A percentile compares a stretch with the other conserved stretches of the same genome.
Evolutionary conservation across 2,113 vertebrate genomes (phyloP).

Genomic region (Callipepla squamata): DNA sequence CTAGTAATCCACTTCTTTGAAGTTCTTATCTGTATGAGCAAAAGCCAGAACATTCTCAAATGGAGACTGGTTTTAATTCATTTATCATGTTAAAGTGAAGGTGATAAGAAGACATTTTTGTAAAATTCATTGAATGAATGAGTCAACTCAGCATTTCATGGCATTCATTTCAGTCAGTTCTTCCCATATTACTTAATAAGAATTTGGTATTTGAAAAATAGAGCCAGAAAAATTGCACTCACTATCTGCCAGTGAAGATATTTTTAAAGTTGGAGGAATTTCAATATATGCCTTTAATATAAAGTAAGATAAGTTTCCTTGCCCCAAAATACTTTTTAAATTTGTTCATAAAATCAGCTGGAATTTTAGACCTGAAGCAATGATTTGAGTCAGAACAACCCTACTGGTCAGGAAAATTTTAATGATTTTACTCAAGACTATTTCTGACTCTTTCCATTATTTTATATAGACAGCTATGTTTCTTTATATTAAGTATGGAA

Average conservation of each 20-base stretch:
- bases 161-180: neutral
- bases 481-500: neutral
- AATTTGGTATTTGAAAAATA: conserved; percentile 27
- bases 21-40: neutral
- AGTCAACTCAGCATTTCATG: neutral
- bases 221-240: conserved; percentile 35
- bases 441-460: neutral
- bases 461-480: neutral
- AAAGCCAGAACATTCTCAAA: neutral
- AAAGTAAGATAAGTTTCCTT: neutral
- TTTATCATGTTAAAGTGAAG: neutral
- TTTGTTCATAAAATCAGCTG: neutral
- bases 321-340: neutral
- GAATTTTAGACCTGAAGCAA: neutral
- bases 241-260: neutral
- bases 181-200: neutral
- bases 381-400: neutral
- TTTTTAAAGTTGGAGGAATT: neutral
- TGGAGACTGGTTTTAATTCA: neutral
- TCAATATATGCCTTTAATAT: neutral
- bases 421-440: neutral
- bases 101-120: neutral
- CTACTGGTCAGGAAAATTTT: neutral
- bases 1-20: neutral
- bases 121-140: neutral